A percentile compares a stretch with the other conserved stretches of the same genome.
These are phyloP conservation scores for Callionymus lyra DNA, from an alignment of 2,113 vertebrate genomes.

Conservation along the genomic window DNA sequence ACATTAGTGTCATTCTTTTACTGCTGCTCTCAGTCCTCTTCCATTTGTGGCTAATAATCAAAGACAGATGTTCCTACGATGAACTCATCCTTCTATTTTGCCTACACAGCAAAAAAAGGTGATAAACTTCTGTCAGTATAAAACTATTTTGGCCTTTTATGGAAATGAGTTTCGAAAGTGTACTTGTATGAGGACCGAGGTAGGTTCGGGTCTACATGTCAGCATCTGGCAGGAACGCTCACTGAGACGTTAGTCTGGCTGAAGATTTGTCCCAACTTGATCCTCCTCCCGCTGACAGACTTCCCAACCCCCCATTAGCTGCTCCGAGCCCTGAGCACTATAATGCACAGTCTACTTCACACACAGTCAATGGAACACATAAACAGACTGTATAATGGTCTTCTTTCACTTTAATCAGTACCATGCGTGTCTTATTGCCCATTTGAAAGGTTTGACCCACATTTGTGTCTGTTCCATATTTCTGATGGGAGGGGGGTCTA, in stretches of 20 bases:
- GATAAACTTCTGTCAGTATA: not conserved
- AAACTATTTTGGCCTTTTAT: conserved; percentile 37
- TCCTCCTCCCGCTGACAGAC: conserved; percentile 29
- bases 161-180: conserved; percentile 17
- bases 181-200: conserved; percentile 18
- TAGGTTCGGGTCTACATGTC: conserved; percentile 35
- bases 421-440: conserved; percentile 10
- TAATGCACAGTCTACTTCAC: conserved; percentile 60
- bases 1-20: too few relatives aligned
- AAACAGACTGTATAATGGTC: conserved; percentile 12
- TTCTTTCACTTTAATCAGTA: conserved; percentile 30
- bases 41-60: too few relatives aligned
- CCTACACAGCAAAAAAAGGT: too few relatives aligned
- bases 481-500: not conserved
- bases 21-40: too few relatives aligned
- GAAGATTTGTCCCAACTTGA: conserved; percentile 32
- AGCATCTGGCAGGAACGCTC: conserved; percentile 38
- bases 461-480: conserved; percentile 2
- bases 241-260: conserved; percentile 20
- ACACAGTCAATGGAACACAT: conserved; percentile 16
- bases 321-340: conserved; percentile 52
- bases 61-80: too few relatives aligned
- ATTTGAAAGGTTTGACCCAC: conserved; percentile 3
- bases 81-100: too few relatives aligned
- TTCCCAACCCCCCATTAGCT: conserved; percentile 43